A percentile compares a stretch with the other conserved stretches of the same genome.
Evolutionary conservation across 2,113 vertebrate genomes (phyloP).

Genomic region (Columba janthina): DNA sequence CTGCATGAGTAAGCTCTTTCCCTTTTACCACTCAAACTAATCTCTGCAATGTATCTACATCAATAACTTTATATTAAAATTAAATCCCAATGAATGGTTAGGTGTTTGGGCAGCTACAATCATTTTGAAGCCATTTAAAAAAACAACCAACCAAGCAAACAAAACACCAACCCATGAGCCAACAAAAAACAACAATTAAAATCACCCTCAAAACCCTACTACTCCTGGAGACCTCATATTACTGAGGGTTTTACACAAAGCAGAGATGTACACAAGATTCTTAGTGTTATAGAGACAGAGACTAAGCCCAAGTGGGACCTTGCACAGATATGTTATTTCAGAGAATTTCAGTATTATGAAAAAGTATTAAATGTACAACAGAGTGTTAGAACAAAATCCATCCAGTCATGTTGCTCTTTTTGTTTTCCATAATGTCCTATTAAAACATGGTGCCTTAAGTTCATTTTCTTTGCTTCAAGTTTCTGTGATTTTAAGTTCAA

Average conservation of each 20-base stretch:
- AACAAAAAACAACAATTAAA: not conserved
- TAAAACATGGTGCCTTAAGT: not conserved
- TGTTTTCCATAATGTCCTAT: not conserved
- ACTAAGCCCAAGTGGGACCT: not conserved
- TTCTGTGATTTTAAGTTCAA: not conserved
- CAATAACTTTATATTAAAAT: not conserved
- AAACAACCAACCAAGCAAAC: not conserved
- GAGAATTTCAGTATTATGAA: not conserved
- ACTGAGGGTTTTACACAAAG: not conserved
- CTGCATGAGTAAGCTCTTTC: not conserved
- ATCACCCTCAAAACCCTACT: rapidly evolving
- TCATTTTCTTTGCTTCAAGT: not conserved
- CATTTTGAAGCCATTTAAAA: not conserved
- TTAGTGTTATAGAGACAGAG: not conserved
- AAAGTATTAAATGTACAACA: not conserved
- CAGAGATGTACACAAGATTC: not conserved
- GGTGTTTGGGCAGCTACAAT: not conserved
- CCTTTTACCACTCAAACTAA: not conserved
- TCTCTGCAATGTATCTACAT: not conserved
- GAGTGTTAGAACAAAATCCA: not conserved
- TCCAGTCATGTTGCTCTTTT: not conserved
- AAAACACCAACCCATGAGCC: not conserved
- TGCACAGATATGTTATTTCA: not conserved
- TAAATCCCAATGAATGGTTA: not conserved
- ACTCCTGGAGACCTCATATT: not conserved